Evolutionary conservation across 2,888 invertebrate genomes (phyloP), one percentile per base, ranked within the genome.

Genomic region (Chymomyza procnemis): DNA sequence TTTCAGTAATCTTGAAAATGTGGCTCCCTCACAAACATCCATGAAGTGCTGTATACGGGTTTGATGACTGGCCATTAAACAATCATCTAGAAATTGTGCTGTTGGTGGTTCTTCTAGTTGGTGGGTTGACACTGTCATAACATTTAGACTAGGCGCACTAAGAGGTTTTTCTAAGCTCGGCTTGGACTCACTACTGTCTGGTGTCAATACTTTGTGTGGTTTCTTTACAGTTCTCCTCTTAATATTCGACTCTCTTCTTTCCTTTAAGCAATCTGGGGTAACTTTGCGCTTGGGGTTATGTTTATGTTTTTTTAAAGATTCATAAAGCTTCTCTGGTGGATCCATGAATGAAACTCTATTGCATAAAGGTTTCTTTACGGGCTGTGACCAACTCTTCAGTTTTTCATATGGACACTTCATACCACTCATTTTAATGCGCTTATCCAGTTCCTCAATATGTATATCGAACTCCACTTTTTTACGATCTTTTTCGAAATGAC

Each of bases 1-100:
- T 80, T 94, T 95, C 70, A 97, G 91, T 34, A 95, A 93, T 8
- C 94, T 94, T 0, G 95, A 94, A 9, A 96, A 92, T 0, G 95
- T 93, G 1, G 92, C 93, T 0, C 96, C 96, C 83, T 96, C 95
- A 4, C 96, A 91, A 67, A 94, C 93, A 67, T 93, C 93, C 22
- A 96, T 91, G 6, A 95, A 69, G 0, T 78, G 66, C 61, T 88
- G 83, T 8, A 89, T 48, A 54, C 88, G 85, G 58, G 87, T 79
- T 1, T 64, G 14, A 0, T 72, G 87, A 8, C 90, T 86, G 59
- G 92, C 92, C 12, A 87, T 83, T 0, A 71, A 47, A 48, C 8
- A n/a, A n/a, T n/a, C n/a, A n/a, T n/a, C n/a, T n/a, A n/a, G n/a
- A n/a, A n/a, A n/a, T n/a, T n/a, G n/a, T n/a, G n/a, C n/a, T n/a